A percentile compares a stretch with the other conserved stretches of the same genome.
These are phyloP conservation scores for Molossus alvarezi DNA, from an alignment of 2,797 vertebrate species.

Conservation along the genomic window DNA sequence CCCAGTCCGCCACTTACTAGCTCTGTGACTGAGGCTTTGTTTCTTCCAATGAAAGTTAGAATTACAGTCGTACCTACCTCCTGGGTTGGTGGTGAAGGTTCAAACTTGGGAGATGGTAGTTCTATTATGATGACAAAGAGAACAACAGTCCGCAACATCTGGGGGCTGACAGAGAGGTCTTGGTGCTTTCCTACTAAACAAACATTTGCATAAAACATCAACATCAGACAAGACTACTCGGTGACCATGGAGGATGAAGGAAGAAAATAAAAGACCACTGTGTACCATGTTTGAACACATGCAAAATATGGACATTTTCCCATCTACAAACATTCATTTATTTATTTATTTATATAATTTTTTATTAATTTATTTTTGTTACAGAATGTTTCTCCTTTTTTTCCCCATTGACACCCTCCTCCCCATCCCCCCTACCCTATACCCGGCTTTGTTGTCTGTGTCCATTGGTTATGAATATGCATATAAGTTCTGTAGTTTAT, in stretches of 20 bases:
- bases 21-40: background rate
- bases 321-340: background rate
- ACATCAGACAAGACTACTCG: background rate
- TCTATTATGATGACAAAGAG: conserved; percentile 6
- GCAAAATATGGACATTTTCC: background rate
- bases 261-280: background rate
- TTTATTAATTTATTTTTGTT: too few relatives aligned
- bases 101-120: background rate
- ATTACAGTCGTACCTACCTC: background rate
- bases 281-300: background rate
- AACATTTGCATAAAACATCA: background rate
- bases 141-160: background rate
- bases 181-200: background rate
- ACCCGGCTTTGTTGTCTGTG: too few relatives aligned
- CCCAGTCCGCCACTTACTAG: background rate
- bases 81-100: background rate
- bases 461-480: too few relatives aligned
- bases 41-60: conserved; percentile 16
- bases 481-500: too few relatives aligned
- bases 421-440: too few relatives aligned
- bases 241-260: background rate
- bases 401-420: too few relatives aligned
- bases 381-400: too few relatives aligned
- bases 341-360: too few relatives aligned
- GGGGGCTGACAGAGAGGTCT: background rate